Evolutionary conservation across 23 tunicate species (phyloP).

Genomic region (Trididemnum miniatum): DNA sequence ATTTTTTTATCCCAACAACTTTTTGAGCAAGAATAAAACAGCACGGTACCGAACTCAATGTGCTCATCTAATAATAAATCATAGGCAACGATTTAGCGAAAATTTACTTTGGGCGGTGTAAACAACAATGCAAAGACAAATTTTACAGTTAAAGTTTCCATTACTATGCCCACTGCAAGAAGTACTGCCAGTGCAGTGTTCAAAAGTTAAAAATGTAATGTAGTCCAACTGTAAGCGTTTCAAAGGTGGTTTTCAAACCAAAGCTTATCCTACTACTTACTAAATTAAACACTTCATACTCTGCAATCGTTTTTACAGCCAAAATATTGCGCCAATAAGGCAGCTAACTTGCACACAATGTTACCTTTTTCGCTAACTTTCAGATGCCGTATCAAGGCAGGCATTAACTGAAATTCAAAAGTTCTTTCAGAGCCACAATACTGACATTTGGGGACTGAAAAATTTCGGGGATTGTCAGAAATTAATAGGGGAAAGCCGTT

Average conservation of each 20-base stretch:
- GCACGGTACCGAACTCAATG: slow-evolving; percentile 34
- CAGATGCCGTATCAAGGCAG: slow-evolving; percentile 28
- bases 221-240: no score
- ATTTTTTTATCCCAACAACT: slow-evolving; percentile 10
- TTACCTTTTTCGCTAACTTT: background rate
- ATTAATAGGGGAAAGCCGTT: background rate
- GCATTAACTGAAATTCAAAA: slow-evolving; percentile 45
- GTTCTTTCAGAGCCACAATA: slow-evolving; percentile 26
- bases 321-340: background rate
- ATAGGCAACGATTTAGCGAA: no score
- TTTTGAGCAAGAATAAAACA: slow-evolving; percentile 42
- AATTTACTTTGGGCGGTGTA: no score
- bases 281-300: background rate
- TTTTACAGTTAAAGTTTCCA: no score
- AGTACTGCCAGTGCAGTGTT: no score
- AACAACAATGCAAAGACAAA: no score
- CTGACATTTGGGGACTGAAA: background rate
- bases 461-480: background rate
- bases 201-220: no score
- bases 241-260: no score
- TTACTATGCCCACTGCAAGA: no score
- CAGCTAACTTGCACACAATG: no score
- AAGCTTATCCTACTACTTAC: background rate
- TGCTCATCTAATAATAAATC: no score
- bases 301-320: background rate